A percentile compares a stretch with the other conserved stretches of the same genome.
These are phyloP conservation scores for Horisme vitalbata DNA, from an alignment of 2,888 invertebrate genomes.

Conservation along the genomic window DNA sequence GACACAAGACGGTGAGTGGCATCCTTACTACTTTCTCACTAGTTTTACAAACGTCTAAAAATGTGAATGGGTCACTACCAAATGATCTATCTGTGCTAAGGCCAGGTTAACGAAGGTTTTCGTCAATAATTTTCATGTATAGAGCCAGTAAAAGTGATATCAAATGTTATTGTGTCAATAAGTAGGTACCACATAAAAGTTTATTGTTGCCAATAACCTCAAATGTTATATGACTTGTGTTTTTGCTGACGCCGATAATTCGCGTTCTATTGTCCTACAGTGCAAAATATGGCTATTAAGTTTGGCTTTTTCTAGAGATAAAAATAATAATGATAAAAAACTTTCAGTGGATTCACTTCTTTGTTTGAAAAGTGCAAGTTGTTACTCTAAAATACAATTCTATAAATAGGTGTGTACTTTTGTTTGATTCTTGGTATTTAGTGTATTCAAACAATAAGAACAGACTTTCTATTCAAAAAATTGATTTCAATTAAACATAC, in stretches of 20 bases:
- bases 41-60: too few relatives aligned
- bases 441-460: too few relatives aligned
- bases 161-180: constrained; percentile 42
- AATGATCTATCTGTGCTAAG: constrained; percentile 7
- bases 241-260: constrained; percentile 37
- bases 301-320: too few relatives aligned
- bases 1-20: constrained; percentile 88
- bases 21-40: constrained; percentile 30
- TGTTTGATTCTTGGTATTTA: constrained; percentile 40
- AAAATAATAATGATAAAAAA: too few relatives aligned
- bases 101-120: background rate
- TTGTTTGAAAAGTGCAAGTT: constrained; percentile 77
- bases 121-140: constrained; percentile 16
- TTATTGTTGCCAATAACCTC: constrained; percentile 53
- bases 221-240: constrained; percentile 41
- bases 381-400: constrained; percentile 51
- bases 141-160: constrained; percentile 25
- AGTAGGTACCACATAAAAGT: constrained; percentile 34
- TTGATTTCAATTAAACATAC: too few relatives aligned
- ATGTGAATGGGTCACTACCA: constrained; percentile 18
- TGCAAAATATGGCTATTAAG: too few relatives aligned
- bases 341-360: constrained; percentile 39
- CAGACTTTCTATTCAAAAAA: too few relatives aligned
- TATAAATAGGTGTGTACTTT: constrained; percentile 62
- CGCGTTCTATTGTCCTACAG: constrained; percentile 28